Base-by-base conservation (phyloP, 2,797 vertebrate genomes). In the Poeciliopsis infans region DNA sequence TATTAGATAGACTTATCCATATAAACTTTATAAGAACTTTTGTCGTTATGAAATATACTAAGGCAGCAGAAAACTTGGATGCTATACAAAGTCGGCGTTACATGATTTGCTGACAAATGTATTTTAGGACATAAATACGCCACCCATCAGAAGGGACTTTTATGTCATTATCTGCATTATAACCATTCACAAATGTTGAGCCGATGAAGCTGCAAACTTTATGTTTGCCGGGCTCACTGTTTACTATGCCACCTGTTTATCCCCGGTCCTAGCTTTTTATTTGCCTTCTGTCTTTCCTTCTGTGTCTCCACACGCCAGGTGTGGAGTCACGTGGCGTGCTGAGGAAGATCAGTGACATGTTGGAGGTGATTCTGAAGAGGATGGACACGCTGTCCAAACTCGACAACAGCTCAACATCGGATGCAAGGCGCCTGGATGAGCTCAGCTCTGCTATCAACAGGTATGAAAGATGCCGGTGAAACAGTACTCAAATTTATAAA, bases 271-370 rank as follows among this genome's bases (percentile, higher is more conserved):
- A 51, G 76, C 72, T 78, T 79, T 82, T 75, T 68, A 80, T 79
- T 86, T 46, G 82, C 82, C 73, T 61, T 76, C 43, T 61, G 3
- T 85, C 76, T 79, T 28, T 71, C 41, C 39, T 45, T 83, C 64
- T 57, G 18, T 33, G 25, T 31, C 31, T 31, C 31, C 31, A 31
- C 31, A 31, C 31, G 31, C 31, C 31, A 31, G 93, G 96, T 0
- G 91, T 97, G 72, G 98, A 98, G 94, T 97, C 97, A 77, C 96
- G 98, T 0, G 96, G 97, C 1, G 94, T 97, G 88, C 95, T 99
- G 86, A 96, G 97, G 79, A 96, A 96, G 91, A 98, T 99, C 96
- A 98, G 96, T 20, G 97, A 98, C 93, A 97, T 98, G 95, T 89
- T 99, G 95, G 98, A 98, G 95, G 93, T 97, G 93, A 96, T 98